A percentile compares a stretch with the other conserved stretches of the same genome.
Evolutionary conservation across 2,113 vertebrate species (phyloP).

Genomic region (Albula goreensis): DNA sequence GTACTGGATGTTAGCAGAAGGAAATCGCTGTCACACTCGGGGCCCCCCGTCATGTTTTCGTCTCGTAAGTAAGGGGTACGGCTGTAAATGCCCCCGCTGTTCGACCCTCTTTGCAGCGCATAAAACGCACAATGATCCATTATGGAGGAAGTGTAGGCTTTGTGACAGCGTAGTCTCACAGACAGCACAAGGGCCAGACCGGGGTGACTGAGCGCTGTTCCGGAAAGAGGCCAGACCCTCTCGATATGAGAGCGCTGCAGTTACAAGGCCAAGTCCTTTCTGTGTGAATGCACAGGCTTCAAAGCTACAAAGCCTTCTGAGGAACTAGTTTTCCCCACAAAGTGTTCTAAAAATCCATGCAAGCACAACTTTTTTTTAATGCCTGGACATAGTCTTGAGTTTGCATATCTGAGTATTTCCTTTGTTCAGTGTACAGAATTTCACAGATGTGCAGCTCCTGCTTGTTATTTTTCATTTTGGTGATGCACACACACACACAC

Average conservation of each 20-base stretch:
- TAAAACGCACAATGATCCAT: conserved; percentile 3
- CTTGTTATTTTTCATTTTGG: not conserved
- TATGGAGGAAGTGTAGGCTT: not conserved
- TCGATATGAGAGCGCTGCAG: not conserved
- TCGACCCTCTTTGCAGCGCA: not conserved
- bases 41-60: not conserved
- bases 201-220: not conserved
- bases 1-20: not conserved
- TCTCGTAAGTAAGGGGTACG: not conserved
- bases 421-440: not conserved
- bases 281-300: not conserved
- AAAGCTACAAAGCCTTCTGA: not conserved
- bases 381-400: not conserved
- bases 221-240: not conserved
- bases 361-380: not conserved
- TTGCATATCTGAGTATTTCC: not conserved
- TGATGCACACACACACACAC: not conserved
- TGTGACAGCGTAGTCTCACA: not conserved
- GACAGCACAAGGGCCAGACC: not conserved
- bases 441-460: not conserved
- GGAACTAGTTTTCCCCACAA: not conserved
- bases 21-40: not conserved
- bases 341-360: not conserved
- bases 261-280: not conserved
- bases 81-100: conserved; percentile 11